Conservation (phyloP, 1,140 invertebrate species). For the Aphis craccivora region DNA sequence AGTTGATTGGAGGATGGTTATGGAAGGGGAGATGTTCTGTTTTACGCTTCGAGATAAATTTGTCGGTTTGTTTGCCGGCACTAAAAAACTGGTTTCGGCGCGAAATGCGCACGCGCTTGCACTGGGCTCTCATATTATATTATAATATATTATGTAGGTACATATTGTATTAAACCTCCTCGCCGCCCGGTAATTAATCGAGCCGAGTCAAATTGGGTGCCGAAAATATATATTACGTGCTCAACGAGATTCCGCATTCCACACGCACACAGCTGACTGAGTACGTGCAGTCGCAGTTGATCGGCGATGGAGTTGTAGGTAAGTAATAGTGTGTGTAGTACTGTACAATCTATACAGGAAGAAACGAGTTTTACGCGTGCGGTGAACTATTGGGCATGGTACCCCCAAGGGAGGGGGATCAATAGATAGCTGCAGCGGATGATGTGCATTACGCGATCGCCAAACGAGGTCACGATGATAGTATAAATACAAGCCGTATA, state of each 20-base stretch:
- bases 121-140: background rate
- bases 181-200: constrained; percentile 27
- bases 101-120: background rate
- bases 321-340: too few relatives aligned
- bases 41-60: constrained; percentile 3
- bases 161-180: background rate
- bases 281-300: background rate
- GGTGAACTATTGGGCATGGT: constrained; percentile 35
- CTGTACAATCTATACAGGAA: background rate
- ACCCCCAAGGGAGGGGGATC: background rate
- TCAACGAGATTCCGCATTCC: constrained; percentile 6
- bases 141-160: constrained; percentile 18
- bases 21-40: background rate
- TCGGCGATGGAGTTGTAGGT: background rate
- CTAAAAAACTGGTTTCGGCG: constrained; percentile 24
- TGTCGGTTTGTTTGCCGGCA: background rate
- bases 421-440: background rate
- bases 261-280: background rate
- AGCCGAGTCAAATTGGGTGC: constrained; percentile 35
- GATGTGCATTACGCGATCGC: background rate
- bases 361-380: background rate
- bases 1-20: too few relatives aligned
- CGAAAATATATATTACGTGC: constrained; percentile 30
- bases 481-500: too few relatives aligned
- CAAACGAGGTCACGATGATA: background rate